phyloP scores from a whole-genome alignment of 2,888 invertebrate species.

The Tenthredo mesomela region DNA sequence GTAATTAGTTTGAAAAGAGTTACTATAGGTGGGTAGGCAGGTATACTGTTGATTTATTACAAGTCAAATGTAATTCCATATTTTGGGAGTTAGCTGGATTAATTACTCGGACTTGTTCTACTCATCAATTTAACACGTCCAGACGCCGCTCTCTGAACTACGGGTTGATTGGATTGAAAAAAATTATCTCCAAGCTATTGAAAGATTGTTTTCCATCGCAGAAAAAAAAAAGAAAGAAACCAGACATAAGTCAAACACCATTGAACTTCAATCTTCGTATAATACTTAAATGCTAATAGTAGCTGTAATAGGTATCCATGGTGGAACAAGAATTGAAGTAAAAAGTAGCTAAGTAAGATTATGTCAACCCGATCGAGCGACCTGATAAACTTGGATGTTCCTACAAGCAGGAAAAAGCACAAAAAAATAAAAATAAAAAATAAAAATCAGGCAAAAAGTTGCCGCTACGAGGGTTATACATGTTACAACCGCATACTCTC shows the following conservation, averaged over 20 bases:
- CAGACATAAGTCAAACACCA: not conserved
- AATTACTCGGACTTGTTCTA: conserved; percentile 2
- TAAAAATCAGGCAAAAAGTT: conserved; percentile 22
- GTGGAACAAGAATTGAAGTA: conserved; percentile 2
- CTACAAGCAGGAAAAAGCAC: conserved; percentile 1
- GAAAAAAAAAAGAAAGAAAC: not conserved
- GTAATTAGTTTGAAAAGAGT: conserved; percentile 40
- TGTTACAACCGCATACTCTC: conserved; percentile 11
- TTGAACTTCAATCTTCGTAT: not conserved
- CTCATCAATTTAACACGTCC: conserved; percentile 46
- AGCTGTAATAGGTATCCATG: not conserved
- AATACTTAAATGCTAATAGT: not conserved
- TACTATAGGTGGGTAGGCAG: conserved; percentile 20
- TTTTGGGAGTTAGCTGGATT: conserved; percentile 32
- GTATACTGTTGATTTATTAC: conserved; percentile 36
- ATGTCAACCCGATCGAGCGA: conserved; percentile 29
- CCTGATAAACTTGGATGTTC: conserved; percentile 28
- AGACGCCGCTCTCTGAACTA: not conserved
- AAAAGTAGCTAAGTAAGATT: conserved; percentile 29
- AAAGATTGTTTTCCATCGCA: not conserved
- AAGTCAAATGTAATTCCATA: conserved; percentile 43
- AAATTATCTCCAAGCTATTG: not conserved
- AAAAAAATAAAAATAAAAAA: not conserved
- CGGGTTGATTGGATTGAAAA: not conserved
- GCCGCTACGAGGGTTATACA: conserved; percentile 36